These are phyloP conservation scores for Cerastis rubricosa DNA, from an alignment of 2,888 invertebrate genomes.

Conservation along the genomic window DNA sequence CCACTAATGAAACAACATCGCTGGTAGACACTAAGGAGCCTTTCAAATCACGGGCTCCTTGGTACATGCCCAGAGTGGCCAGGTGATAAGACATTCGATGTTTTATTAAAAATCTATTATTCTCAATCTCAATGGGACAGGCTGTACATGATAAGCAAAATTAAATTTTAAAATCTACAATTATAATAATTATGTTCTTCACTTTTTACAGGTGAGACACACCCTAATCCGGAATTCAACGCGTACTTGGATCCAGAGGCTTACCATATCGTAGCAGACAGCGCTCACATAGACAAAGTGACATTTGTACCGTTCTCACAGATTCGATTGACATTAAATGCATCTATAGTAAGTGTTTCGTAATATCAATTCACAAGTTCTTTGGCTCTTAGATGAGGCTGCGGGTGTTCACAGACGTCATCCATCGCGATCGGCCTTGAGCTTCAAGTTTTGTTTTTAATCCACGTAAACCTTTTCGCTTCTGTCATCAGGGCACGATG, in stretches of 20 bases:
- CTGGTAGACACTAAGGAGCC: not conserved
- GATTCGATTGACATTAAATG: slow-evolving; percentile 63
- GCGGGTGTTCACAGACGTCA: not conserved
- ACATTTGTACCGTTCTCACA: slow-evolving; percentile 77
- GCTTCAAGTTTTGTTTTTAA: no score
- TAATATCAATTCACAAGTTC: not conserved
- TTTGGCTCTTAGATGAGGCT: not conserved
- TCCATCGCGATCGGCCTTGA: not conserved
- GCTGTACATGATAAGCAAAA: not conserved
- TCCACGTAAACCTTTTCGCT: no score
- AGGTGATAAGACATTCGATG: not conserved
- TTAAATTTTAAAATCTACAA: not conserved
- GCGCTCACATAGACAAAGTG: slow-evolving; percentile 71
- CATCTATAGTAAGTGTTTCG: slow-evolving; percentile 68
- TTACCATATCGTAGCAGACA: slow-evolving; percentile 73
- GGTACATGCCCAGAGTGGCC: not conserved
- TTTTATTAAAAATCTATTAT: not conserved
- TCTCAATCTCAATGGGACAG: no score
- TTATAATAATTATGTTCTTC: not conserved
- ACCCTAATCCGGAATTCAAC: slow-evolving; percentile 75
- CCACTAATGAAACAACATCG: not conserved
- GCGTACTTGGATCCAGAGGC: slow-evolving; percentile 79
- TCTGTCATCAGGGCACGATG: not conserved
- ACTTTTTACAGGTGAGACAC: slow-evolving; percentile 60
- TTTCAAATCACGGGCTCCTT: not conserved